Evolutionary conservation across 2,113 vertebrate species (phyloP).

Genomic region (Colistium nudipinnis): DNA sequence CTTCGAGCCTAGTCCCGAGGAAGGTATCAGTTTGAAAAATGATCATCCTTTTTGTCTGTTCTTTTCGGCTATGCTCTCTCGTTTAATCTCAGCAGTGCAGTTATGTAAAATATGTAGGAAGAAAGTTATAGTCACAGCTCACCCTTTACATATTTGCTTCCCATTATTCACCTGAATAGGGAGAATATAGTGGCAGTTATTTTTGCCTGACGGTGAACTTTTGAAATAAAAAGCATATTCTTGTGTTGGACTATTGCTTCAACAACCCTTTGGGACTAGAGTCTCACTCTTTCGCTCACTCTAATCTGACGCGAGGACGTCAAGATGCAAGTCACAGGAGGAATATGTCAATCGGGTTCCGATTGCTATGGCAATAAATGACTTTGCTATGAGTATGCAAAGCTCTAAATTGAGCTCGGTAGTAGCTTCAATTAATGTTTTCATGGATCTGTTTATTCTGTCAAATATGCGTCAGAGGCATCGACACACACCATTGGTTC

Average conservation of each 20-base stretch:
- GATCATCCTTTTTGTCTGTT: constrained; percentile 18
- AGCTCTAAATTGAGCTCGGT: neutral
- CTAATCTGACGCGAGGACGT: constrained; percentile 58
- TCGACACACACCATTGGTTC: constrained; percentile 20
- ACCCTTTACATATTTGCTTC: no score
- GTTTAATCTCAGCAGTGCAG: constrained; percentile 13
- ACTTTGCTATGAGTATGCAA: neutral
- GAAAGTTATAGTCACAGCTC: constrained; percentile 29
- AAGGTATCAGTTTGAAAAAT: constrained; percentile 62
- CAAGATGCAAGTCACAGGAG: neutral
- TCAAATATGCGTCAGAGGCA: constrained; percentile 5
- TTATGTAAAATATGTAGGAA: neutral
- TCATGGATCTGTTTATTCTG: constrained; percentile 7
- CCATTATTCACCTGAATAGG: no score
- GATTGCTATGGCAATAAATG: neutral
- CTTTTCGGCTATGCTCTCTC: constrained; percentile 1
- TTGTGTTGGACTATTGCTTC: constrained; percentile 55
- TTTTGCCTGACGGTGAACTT: neutral
- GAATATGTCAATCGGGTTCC: neutral
- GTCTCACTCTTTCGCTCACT: constrained; percentile 61
- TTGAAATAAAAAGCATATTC: constrained; percentile 44
- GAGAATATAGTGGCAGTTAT: constrained; percentile 11
- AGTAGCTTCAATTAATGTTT: neutral
- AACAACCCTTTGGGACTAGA: constrained; percentile 61
- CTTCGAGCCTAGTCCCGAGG: constrained; percentile 43